Evolutionary conservation across 2,113 vertebrate species (phyloP), one percentile per base, ranked within the genome.

Genomic region (Ceyx cyanopectus): DNA sequence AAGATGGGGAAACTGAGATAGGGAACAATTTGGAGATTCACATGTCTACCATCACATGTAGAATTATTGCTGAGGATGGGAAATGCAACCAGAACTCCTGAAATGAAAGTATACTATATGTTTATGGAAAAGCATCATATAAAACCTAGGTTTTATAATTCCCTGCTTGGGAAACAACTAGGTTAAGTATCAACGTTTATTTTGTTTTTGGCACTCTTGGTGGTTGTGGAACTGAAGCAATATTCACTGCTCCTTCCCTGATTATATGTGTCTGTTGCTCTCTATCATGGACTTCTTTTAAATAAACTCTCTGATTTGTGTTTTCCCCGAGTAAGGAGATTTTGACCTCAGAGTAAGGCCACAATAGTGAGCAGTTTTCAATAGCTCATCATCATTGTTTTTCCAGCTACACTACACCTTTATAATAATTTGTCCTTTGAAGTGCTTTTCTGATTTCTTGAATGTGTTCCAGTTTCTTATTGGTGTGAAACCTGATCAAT

Each of bases 391-490:
- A 22, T 32, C 29, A 14, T 32, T 78, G 21, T 57, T 84, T 85
- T 85, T 79, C 51, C 70, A 67, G 11, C 40, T 69, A 74, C 48
- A 34, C 74, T 70, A 41, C 23, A 45, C 32, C 66, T 90, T 79
- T 75, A 24, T 61, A 61, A 61, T 30, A 60, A 66, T 26, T 19
- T 94, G 56, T 85, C 63, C 43, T 89, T 60, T 73, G 41, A 87
- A 85, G 26, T 40, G 29, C 41, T 81, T 89, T 72, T 78, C 78
- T 91, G 72, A 94, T 61, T 43, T 81, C 72, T 91, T 94, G 65
- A 87, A 60, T 74, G 14, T 68, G 34, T 89, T 91, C 84, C 84
- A 95, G 61, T 79, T 82, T 67, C 46, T 90, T 74, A 85, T 1
- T 24, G 57, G 34, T 73, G 30, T 68, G 83, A 95, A 90, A 83